These are phyloP conservation scores for Trissolcus basalis DNA, from an alignment of 1,140 invertebrate species.

Conservation along the genomic window DNA sequence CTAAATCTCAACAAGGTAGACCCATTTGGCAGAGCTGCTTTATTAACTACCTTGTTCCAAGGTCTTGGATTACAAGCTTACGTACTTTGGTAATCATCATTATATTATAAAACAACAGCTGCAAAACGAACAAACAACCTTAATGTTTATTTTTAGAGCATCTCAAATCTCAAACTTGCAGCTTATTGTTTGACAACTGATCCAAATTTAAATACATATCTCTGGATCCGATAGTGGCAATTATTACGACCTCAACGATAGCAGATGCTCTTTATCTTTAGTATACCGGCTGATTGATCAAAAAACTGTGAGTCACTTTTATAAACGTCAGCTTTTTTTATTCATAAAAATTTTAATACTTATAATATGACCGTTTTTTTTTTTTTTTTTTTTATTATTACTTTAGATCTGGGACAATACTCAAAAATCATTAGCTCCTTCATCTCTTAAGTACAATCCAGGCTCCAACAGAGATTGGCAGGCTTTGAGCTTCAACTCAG, in stretches of 20 bases:
- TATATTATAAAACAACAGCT: not conserved
- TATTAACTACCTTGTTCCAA: constrained; percentile 66
- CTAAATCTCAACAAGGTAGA: constrained; percentile 72
- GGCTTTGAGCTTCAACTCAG: constrained; percentile 43
- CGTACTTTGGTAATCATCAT: constrained; percentile 64
- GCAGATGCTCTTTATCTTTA: constrained; percentile 66
- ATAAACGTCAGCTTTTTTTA: no score
- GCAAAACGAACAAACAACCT: not conserved
- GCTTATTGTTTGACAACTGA: constrained; percentile 68
- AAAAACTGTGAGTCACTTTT: constrained; percentile 59
- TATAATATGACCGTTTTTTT: no score
- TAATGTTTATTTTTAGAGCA: constrained; percentile 55
- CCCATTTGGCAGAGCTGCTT: constrained; percentile 69
- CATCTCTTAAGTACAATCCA: constrained; percentile 66
- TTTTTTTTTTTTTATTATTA: not conserved
- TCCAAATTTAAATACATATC: constrained; percentile 49
- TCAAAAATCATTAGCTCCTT: constrained; percentile 64
- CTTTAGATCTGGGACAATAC: constrained; percentile 73
- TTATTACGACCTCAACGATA: constrained; percentile 66
- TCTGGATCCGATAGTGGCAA: constrained; percentile 73
- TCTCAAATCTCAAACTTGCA: constrained; percentile 69
- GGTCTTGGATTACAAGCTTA: constrained; percentile 67
- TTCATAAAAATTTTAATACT: no score
- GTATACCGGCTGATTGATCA: constrained; percentile 69
- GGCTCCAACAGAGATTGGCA: constrained; percentile 70